These are phyloP conservation scores for Nansenia antarctica DNA, from an alignment of 2,113 vertebrate species.

Conservation along the genomic window DNA sequence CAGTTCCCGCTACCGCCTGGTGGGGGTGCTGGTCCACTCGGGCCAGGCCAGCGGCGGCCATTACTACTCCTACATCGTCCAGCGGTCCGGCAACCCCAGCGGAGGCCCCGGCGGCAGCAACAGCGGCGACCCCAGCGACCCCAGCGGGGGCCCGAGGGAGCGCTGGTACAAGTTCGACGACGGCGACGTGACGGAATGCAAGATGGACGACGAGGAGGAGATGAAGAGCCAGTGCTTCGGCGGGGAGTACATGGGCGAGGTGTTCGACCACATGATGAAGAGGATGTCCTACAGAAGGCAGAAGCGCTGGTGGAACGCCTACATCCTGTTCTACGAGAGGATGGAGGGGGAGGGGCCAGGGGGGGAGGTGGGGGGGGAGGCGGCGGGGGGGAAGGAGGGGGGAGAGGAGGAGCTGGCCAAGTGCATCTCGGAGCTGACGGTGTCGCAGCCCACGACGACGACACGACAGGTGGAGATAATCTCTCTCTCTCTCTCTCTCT, in stretches of 20 bases:
- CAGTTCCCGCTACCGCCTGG: constrained; percentile 88
- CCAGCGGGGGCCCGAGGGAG: constrained; percentile 83
- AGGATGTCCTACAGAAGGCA: constrained; percentile 89
- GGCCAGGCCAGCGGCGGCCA: constrained; percentile 90
- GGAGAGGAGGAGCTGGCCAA: constrained; percentile 80
- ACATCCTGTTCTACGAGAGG: constrained; percentile 91
- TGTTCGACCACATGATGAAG: constrained; percentile 94
- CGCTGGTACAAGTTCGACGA: constrained; percentile 93
- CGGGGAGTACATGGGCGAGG: constrained; percentile 91
- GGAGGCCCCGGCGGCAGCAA: constrained; percentile 69
- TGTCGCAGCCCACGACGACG: constrained; percentile 82
- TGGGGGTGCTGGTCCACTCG: constrained; percentile 88
- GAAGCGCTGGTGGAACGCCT: constrained; percentile 93
- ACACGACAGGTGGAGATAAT: constrained; percentile 38
- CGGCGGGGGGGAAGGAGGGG: constrained; percentile 76
- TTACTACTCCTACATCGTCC: constrained; percentile 91
- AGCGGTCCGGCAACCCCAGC: constrained; percentile 68
- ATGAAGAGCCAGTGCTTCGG: constrained; percentile 95
- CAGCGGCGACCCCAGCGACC: constrained; percentile 79
- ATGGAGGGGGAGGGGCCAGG: constrained; percentile 86
- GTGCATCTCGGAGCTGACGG: constrained; percentile 84
- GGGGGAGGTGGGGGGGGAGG: constrained; percentile 32
- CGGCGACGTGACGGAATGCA: constrained; percentile 90
- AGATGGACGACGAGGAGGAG: constrained; percentile 93
- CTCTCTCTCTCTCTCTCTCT: too few species aligned